Base-by-base conservation (phyloP, 1,140 invertebrate species). In the Contarinia nasturtii region DNA sequence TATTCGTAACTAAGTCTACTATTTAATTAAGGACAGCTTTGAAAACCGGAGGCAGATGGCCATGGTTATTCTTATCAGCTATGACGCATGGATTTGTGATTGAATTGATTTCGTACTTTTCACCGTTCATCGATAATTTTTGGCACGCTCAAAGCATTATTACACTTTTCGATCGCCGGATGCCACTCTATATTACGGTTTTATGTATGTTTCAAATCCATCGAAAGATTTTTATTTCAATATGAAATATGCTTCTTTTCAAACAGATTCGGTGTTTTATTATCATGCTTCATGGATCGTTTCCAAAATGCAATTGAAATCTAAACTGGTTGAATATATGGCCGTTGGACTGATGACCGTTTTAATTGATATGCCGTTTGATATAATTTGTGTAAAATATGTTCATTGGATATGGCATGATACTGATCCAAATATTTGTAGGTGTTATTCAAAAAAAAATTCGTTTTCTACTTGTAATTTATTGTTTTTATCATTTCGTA, bases 381-480 rank as follows among this genome's bases (percentile, higher is more conserved):
- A 87, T 55, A 84, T 87, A 34, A 75, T 83, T 47, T 73, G 77
- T 1, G 77, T 87, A 0, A 84, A 85, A 58, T 79, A 83, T 55
- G 59, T 85, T 1, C 83, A 84, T 64, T 87, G 83, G 83, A 83
- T 79, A 1, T 87, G 82, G 82, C 83, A 88, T 57, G 82, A 86
- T 57, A 86, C 82, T 0, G 83, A 86, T 63, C 80, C 82, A 3
- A 86, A 86, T 59, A 79, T 88, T 49, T 72, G 41, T 43, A 21
- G 4, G 15, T 15, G n/a, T n/a, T n/a, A n/a, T n/a, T n/a, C n/a
- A n/a, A n/a, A n/a, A n/a, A n/a, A n/a, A n/a, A n/a, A n/a, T n/a
- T n/a, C n/a, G n/a, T n/a, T n/a, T n/a, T n/a, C n/a, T n/a, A n/a
- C n/a, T n/a, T n/a, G 2, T 14, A 43, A 17, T 43, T 7, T 5